These are phyloP conservation scores for Paratrypauchen microcephalus DNA, from an alignment of 2,797 vertebrate species.

Conservation along the genomic window DNA sequence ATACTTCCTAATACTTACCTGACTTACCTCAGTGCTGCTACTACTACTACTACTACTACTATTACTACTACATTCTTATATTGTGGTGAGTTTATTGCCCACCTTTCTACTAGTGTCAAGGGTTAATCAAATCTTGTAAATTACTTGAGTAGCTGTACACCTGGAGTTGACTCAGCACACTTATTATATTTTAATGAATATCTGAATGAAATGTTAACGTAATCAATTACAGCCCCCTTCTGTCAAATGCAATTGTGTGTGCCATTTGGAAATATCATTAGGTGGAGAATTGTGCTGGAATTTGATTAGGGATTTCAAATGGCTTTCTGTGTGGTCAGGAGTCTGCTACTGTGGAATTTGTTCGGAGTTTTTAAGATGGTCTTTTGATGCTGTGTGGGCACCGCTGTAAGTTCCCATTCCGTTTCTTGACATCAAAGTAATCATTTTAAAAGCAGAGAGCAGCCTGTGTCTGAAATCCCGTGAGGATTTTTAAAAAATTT, in stretches of 20 bases:
- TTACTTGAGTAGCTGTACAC: background rate
- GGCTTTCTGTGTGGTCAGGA: background rate
- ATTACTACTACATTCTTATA: background rate
- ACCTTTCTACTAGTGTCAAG: background rate
- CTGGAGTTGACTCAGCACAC: background rate
- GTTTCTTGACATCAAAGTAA: constrained; percentile 36
- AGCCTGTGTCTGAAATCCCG: constrained; percentile 24
- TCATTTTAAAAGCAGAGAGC: constrained; percentile 24
- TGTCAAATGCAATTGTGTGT: constrained; percentile 1
- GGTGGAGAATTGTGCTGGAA: constrained; percentile 6
- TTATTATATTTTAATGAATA: constrained; percentile 9
- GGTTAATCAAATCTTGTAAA: background rate
- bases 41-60: too few species aligned
- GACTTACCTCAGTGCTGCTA: too few species aligned
- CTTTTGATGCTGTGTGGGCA: background rate
- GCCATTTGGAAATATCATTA: constrained; percentile 21
- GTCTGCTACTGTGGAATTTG: constrained; percentile 1
- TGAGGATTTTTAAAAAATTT: constrained; percentile 27
- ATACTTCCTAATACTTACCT: too few species aligned
- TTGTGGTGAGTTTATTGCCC: background rate
- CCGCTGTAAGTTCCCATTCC: constrained; percentile 13
- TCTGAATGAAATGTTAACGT: constrained; percentile 5
- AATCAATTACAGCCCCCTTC: background rate
- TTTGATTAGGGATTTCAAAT: constrained; percentile 10
- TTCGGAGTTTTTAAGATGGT: background rate